Conservation (phyloP, 2,888 invertebrate genomes). For the Cabera pusaria region DNA sequence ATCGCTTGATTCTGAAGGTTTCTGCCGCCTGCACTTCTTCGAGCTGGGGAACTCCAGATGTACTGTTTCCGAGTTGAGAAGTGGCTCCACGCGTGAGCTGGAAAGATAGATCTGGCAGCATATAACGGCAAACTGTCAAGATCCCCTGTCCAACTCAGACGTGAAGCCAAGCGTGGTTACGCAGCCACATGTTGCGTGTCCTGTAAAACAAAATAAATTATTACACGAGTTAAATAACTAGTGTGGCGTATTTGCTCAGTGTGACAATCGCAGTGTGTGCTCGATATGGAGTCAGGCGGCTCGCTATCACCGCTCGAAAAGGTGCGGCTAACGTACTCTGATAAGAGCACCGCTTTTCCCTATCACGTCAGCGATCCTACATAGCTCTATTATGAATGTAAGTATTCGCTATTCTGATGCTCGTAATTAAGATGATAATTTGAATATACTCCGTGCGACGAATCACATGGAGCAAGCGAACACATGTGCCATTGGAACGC, state of each 20-base stretch:
- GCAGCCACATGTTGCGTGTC: conserved; percentile 19
- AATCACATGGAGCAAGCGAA: conserved; percentile 49
- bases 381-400: conserved; percentile 57
- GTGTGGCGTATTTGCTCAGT: conserved; percentile 53
- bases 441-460: conserved; percentile 34
- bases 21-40: too few species aligned
- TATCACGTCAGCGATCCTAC: conserved; percentile 67
- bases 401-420: conserved; percentile 46
- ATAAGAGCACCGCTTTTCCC: conserved; percentile 78
- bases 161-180: conserved; percentile 52
- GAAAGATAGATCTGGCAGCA: conserved; percentile 85
- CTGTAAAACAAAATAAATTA: conserved; percentile 55
- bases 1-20: conserved; percentile 45
- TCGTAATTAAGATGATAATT: conserved; percentile 51
- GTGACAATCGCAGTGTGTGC: conserved; percentile 65
- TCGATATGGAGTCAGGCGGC: conserved; percentile 56
- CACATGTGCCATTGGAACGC: conserved; percentile 67
- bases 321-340: conserved; percentile 78
- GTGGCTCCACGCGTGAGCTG: conserved; percentile 79
- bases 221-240: conserved; percentile 35
- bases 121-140: conserved; percentile 74
- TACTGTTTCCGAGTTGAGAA: conserved; percentile 27
- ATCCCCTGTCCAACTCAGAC: conserved; percentile 84
- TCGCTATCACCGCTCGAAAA: conserved; percentile 76
- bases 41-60: neutral